Percentiles rank a stretch among this genome's conserved stretches.
These are phyloP conservation scores for Todus mexicanus DNA, from an alignment of 2,797 vertebrate genomes.

Conservation along the genomic window DNA sequence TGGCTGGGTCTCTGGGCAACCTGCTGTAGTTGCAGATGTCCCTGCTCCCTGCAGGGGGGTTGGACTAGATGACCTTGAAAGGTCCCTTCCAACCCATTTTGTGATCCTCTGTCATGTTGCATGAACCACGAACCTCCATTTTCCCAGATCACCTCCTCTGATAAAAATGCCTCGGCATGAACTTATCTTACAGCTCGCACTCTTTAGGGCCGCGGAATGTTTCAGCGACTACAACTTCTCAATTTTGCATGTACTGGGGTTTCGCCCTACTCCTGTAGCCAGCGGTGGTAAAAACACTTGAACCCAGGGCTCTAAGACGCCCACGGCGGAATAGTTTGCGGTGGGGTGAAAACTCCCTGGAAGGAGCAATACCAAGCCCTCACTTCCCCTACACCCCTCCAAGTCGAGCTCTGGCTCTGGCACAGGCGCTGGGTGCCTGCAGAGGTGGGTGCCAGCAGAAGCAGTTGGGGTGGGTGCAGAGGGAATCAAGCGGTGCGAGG, in stretches of 20 bases:
- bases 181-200: background rate
- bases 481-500: background rate
- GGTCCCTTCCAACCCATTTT: background rate
- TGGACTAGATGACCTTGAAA: no score
- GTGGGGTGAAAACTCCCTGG: background rate
- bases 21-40: no score
- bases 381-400: background rate
- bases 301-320: background rate
- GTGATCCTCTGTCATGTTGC: background rate
- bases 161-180: background rate
- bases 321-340: rapidly evolving
- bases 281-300: background rate
- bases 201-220: no score
- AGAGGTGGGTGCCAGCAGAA: background rate
- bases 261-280: background rate
- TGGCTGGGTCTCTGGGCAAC: no score
- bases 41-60: no score
- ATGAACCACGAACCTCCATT: rapidly evolving
- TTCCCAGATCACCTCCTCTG: background rate
- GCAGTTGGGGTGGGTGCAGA: background rate
- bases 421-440: no score
- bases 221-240: background rate
- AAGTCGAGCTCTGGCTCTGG: background rate
- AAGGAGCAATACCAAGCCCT: background rate
- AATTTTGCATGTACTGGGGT: background rate